Evolutionary conservation across 2,888 invertebrate species (phyloP).

Genomic region (Cheilosia impressa): DNA sequence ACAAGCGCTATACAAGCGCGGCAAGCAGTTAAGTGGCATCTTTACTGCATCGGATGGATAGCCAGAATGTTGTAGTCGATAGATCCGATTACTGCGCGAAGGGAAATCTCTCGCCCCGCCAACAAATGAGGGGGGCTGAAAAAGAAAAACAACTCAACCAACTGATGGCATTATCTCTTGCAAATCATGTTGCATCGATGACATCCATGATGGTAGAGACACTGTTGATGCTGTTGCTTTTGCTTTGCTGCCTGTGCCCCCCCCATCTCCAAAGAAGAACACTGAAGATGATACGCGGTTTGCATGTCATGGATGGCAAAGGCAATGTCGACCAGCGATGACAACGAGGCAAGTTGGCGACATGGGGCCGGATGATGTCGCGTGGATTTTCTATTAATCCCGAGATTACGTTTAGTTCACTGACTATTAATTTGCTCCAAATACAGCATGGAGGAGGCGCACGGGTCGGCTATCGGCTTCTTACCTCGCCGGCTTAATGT

Average conservation of each 20-base stretch:
- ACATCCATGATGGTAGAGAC: conserved; percentile 51
- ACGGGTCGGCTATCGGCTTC: conserved; percentile 37
- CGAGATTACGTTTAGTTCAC: conserved; percentile 75
- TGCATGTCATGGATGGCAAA: conserved; percentile 62
- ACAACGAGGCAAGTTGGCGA: conserved; percentile 44
- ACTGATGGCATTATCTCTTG: conserved; percentile 65
- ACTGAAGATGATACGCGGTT: conserved; percentile 68
- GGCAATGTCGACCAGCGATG: neutral
- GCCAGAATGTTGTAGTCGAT: conserved; percentile 46
- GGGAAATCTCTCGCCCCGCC: neutral
- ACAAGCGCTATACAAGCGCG: conserved; percentile 46
- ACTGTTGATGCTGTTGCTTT: neutral
- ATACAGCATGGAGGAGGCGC: conserved; percentile 53
- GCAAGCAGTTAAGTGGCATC: conserved; percentile 66
- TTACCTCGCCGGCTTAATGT: conserved; percentile 28
- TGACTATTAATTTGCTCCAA: conserved; percentile 75
- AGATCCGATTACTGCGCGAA: conserved; percentile 56
- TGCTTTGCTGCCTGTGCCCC: neutral
- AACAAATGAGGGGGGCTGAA: neutral
- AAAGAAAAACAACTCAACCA: conserved; percentile 23
- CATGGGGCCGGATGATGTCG: conserved; percentile 54
- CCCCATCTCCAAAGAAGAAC: conserved; percentile 5
- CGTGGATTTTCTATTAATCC: conserved; percentile 75
- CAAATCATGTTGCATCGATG: conserved; percentile 72
- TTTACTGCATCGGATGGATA: conserved; percentile 56